These are phyloP conservation scores for Epinephelus fuscoguttatus DNA, from an alignment of 2,113 vertebrate species.

Conservation along the genomic window DNA sequence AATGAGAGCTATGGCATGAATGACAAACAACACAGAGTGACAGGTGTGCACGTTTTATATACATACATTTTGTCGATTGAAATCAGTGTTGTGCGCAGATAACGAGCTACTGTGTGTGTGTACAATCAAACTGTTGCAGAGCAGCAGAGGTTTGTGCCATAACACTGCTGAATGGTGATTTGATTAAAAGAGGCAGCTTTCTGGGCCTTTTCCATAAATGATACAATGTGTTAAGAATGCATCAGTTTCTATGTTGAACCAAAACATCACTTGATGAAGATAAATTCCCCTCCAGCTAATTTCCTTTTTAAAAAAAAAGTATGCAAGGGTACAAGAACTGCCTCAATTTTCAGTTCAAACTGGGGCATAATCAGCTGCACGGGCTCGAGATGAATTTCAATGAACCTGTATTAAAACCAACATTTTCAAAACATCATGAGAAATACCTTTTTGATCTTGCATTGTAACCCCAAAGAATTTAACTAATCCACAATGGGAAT, in stretches of 20 bases:
- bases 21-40: not conserved
- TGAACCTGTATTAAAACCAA: not conserved
- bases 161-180: not conserved
- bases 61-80: not conserved
- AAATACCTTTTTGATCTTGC: not conserved
- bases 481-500: not conserved
- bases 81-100: not conserved
- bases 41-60: not conserved
- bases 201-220: not conserved
- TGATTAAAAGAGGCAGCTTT: constrained; percentile 13
- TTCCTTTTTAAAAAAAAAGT: not conserved
- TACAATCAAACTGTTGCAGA: not conserved
- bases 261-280: constrained; percentile 8
- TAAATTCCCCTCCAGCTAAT: constrained; percentile 14
- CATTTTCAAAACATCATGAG: constrained; percentile 6
- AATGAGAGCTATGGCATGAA: constrained; percentile 1
- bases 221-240: not conserved
- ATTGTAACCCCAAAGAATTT: not conserved
- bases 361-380: not conserved
- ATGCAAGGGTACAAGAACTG: not conserved
- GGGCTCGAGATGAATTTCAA: not conserved
- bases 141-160: not conserved
- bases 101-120: not conserved
- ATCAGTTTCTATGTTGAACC: not conserved
- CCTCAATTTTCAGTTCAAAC: not conserved